These are phyloP conservation scores for Planiliza haematocheilus DNA, from an alignment of 2,113 vertebrate species.

Conservation along the genomic window DNA sequence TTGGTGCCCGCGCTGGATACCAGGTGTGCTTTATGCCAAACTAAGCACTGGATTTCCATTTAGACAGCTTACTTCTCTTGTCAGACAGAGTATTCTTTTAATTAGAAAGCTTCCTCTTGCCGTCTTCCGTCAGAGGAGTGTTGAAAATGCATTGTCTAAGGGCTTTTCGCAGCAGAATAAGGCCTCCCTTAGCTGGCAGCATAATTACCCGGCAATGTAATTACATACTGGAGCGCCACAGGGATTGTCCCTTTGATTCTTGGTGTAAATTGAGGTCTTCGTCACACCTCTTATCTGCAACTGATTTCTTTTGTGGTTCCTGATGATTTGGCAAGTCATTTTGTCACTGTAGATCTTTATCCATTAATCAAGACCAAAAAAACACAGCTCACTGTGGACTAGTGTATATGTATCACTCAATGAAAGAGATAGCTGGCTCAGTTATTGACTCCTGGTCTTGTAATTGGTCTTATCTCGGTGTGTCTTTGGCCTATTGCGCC, in stretches of 20 bases:
- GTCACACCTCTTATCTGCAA: conserved; percentile 67
- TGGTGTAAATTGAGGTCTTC: conserved; percentile 75
- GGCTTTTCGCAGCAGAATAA: conserved; percentile 75
- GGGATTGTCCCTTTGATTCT: conserved; percentile 78
- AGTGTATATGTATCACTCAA: conserved; percentile 31
- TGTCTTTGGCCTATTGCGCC: neutral
- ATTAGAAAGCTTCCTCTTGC: conserved; percentile 72
- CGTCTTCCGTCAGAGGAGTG: conserved; percentile 48
- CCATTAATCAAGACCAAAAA: conserved; percentile 42
- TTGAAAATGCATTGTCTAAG: conserved; percentile 73
- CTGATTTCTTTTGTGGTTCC: conserved; percentile 69
- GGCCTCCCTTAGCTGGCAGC: conserved; percentile 67
- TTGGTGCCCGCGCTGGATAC: conserved; percentile 41
- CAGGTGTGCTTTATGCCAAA: conserved; percentile 67
- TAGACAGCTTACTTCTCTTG: conserved; percentile 72
- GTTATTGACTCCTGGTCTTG: conserved; percentile 13
- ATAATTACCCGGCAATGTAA: conserved; percentile 83
- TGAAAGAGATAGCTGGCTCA: conserved; percentile 8
- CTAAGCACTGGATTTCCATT: conserved; percentile 76
- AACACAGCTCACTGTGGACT: conserved; percentile 6
- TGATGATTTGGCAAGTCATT: conserved; percentile 55
- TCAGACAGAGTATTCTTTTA: conserved; percentile 74
- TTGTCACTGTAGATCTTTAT: conserved; percentile 50
- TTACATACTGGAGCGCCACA: conserved; percentile 75
- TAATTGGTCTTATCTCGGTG: conserved; percentile 8